A percentile compares a stretch with the other conserved stretches of the same genome.
phyloP scores from a whole-genome alignment of 2,888 invertebrate species.

The Malthinus flaveolus region DNA sequence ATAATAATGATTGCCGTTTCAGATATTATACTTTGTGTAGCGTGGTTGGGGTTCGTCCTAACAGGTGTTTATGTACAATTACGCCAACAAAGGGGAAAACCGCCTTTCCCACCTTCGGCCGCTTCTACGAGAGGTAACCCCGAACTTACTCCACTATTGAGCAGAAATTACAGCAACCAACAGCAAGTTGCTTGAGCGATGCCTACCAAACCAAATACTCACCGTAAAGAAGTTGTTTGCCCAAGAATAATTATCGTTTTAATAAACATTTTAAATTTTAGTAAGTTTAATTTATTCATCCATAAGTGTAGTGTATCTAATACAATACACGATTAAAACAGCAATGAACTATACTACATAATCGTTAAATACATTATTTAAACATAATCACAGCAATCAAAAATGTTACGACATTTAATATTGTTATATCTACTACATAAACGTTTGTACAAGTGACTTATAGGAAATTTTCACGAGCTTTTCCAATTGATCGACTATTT shows the following conservation, averaged over 20 bases:
- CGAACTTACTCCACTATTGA: constrained; percentile 7
- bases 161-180: not conserved
- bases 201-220: not conserved
- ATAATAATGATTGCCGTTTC: constrained; percentile 40
- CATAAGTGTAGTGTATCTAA: constrained; percentile 47
- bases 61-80: constrained; percentile 62
- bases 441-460: constrained; percentile 17
- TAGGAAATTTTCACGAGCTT: no score
- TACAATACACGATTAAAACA: constrained; percentile 53
- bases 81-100: constrained; percentile 59
- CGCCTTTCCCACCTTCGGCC: constrained; percentile 67
- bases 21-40: constrained; percentile 62
- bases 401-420: constrained; percentile 52
- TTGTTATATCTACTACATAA: constrained; percentile 32
- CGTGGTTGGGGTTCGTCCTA: constrained; percentile 61
- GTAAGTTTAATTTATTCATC: constrained; percentile 32
- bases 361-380: constrained; percentile 38
- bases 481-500: no score
- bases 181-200: not conserved
- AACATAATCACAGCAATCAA: constrained; percentile 57
- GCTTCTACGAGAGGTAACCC: not conserved
- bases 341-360: constrained; percentile 48
- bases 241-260: not conserved
- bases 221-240: not conserved
- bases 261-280: not conserved